Conservation (phyloP, 2,113 vertebrate genomes). For the Psophia crepitans region DNA sequence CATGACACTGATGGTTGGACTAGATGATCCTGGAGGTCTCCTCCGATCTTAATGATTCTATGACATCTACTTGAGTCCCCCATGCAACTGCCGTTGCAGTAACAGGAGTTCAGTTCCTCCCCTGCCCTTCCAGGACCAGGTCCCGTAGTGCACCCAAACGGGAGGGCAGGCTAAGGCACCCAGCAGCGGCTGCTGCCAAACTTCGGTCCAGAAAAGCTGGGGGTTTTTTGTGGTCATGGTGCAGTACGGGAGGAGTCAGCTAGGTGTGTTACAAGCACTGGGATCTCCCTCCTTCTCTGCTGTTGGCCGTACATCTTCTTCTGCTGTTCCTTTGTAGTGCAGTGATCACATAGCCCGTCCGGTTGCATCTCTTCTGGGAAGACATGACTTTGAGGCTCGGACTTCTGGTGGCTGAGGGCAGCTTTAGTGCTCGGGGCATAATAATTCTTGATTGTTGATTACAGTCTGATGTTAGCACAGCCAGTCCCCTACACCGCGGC, state of each 20-base stretch:
- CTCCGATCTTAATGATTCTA: too few relatives aligned
- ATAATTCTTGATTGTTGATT: not conserved
- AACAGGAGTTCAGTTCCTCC: not conserved
- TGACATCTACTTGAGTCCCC: not conserved
- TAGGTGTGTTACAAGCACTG: not conserved
- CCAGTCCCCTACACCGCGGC: not conserved
- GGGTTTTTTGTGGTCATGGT: too few relatives aligned
- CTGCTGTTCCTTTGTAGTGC: not conserved
- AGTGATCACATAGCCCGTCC: not conserved
- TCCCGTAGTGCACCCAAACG: accelerated
- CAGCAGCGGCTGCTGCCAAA: not conserved
- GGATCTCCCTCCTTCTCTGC: not conserved
- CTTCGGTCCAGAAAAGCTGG: not conserved
- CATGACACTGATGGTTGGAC: too few relatives aligned
- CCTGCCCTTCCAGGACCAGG: not conserved
- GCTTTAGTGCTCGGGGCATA: not conserved
- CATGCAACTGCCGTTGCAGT: not conserved
- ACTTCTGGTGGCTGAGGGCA: not conserved
- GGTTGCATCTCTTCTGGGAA: not conserved
- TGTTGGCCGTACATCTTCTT: not conserved
- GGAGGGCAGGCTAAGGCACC: not conserved
- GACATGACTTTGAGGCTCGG: not conserved
- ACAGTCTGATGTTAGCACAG: not conserved
- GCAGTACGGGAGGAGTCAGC: not conserved
- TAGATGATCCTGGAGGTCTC: too few relatives aligned